Evolutionary conservation across 2,797 vertebrate genomes (phyloP).

Genomic region (Chiloscyllium punctatum): DNA sequence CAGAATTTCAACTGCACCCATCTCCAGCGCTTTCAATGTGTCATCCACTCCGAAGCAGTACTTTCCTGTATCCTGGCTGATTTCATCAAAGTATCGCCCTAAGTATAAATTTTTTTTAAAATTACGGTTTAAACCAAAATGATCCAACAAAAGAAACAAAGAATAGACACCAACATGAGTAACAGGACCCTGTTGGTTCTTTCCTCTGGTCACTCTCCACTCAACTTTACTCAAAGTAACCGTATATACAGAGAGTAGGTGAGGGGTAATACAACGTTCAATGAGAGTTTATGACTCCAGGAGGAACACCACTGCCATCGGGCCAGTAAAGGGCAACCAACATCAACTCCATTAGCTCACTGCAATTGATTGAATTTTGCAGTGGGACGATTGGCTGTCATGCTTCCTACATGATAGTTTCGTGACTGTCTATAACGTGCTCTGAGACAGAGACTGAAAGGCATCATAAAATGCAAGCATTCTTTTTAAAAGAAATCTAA

Average conservation of each 20-base stretch:
- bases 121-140: not conserved
- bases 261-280: not conserved
- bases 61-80: conserved; percentile 97
- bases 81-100: conserved; percentile 98
- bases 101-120: conserved; percentile 29
- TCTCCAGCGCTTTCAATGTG: conserved; percentile 95
- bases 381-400: not conserved
- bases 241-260: not conserved
- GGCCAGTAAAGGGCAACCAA: not conserved
- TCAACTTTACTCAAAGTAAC: not conserved
- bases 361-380: not conserved
- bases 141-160: not conserved
- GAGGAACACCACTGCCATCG: not conserved
- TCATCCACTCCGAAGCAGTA: conserved; percentile 98
- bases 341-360: not conserved
- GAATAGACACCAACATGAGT: not conserved
- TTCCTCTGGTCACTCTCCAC: not conserved
- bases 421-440: not conserved
- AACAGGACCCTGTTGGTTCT: not conserved
- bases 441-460: not conserved
- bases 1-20: conserved; percentile 98
- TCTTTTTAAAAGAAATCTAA: not conserved
- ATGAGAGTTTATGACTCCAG: not conserved
- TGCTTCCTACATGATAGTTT: not conserved
- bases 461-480: not conserved